These are phyloP conservation scores for Cygnus atratus DNA, from an alignment of 2,113 vertebrate species.

Conservation along the genomic window DNA sequence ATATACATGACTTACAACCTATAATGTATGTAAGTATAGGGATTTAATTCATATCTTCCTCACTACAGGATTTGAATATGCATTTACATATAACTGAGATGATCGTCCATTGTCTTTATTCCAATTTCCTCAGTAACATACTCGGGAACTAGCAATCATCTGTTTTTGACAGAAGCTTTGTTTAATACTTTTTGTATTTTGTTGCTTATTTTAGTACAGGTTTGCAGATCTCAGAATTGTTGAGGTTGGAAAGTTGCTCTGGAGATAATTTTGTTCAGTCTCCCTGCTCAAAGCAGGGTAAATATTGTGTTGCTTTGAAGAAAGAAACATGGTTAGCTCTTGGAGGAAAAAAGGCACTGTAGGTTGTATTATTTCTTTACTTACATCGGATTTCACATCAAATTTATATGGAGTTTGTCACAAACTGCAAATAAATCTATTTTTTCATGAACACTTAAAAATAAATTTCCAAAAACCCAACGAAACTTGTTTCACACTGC, in stretches of 20 bases:
- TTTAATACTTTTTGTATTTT: not conserved
- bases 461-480: not conserved
- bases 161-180: not conserved
- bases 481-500: not conserved
- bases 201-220: not conserved
- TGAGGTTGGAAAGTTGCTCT: not conserved
- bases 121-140: not conserved
- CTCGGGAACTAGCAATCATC: not conserved
- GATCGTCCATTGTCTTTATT: not conserved
- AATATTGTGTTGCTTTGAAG: not conserved
- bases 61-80: too few species aligned
- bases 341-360: not conserved
- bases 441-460: not conserved
- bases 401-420: not conserved
- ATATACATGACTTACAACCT: not conserved
- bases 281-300: not conserved
- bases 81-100: not conserved
- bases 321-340: not conserved
- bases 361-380: not conserved
- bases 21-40: not conserved
- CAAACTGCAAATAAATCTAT: not conserved
- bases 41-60: too few species aligned
- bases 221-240: not conserved
- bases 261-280: not conserved
- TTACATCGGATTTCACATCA: not conserved